Conservation (phyloP, 1,140 invertebrate species). For the Tribolium castaneum region DNA sequence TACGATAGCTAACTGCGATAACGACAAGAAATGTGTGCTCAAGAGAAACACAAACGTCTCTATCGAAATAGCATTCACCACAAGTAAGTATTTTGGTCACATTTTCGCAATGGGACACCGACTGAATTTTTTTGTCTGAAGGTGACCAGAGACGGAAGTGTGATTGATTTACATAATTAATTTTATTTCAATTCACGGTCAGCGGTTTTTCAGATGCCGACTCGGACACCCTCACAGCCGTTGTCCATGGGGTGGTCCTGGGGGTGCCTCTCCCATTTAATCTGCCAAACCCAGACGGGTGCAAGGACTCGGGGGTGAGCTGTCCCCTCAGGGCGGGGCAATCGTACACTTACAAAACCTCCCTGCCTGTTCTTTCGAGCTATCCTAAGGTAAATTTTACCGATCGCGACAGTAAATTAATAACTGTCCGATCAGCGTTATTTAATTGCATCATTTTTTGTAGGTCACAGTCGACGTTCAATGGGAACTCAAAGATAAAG, state of each 20-base stretch:
- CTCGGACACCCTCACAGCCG: slow-evolving; percentile 66
- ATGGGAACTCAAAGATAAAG: slow-evolving; percentile 76
- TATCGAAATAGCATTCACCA: slow-evolving; percentile 70
- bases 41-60: slow-evolving; percentile 71
- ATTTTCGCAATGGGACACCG: background rate
- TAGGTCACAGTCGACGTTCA: slow-evolving; percentile 75
- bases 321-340: slow-evolving; percentile 74
- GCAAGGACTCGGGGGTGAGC: slow-evolving; percentile 70
- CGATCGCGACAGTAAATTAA: background rate
- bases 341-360: slow-evolving; percentile 70
- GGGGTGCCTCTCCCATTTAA: slow-evolving; percentile 78
- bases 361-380: slow-evolving; percentile 69
- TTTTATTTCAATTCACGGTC: slow-evolving; percentile 3
- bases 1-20: slow-evolving; percentile 68
- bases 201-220: slow-evolving; percentile 63
- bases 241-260: slow-evolving; percentile 77
- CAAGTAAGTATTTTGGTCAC: slow-evolving; percentile 65
- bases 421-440: slow-evolving; percentile 2
- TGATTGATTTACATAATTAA: background rate
- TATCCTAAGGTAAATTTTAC: slow-evolving; percentile 73
- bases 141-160: background rate
- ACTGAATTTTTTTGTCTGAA: background rate
- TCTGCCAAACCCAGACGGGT: slow-evolving; percentile 75
- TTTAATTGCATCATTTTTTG: slow-evolving; percentile 49
- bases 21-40: slow-evolving; percentile 69